Evolutionary conservation across 2,113 vertebrate genomes (phyloP).

Genomic region (Elachura formosa): DNA sequence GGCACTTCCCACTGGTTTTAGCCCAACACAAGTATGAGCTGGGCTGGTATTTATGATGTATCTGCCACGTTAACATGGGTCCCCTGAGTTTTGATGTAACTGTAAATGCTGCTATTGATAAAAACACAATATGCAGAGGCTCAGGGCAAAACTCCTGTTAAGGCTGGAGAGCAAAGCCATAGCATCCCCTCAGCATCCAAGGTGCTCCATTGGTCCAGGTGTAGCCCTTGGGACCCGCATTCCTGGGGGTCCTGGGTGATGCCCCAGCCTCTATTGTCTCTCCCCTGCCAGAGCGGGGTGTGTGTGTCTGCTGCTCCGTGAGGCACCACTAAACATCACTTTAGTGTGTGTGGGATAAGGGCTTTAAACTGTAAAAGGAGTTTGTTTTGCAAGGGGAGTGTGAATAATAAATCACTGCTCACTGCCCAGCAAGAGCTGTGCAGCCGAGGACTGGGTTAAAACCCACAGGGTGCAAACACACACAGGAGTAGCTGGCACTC

Average conservation of each 20-base stretch:
- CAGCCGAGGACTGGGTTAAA: background rate
- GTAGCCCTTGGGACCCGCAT: rapidly evolving
- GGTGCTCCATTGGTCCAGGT: background rate
- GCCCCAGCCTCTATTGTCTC: background rate
- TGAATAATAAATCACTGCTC: background rate
- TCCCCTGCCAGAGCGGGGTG: rapidly evolving
- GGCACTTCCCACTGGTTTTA: background rate
- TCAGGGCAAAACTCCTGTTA: background rate
- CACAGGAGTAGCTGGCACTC: background rate
- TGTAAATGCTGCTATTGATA: background rate
- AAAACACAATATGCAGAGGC: background rate
- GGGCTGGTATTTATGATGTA: background rate
- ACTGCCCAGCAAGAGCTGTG: background rate
- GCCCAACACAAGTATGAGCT: background rate
- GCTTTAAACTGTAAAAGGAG: background rate
- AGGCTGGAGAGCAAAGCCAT: background rate
- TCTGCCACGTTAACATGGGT: background rate
- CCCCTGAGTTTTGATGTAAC: background rate
- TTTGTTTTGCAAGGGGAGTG: background rate
- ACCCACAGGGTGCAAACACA: background rate
- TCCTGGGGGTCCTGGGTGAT: rapidly evolving
- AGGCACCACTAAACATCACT: background rate
- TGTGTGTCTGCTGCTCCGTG: rapidly evolving
- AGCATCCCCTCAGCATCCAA: background rate
- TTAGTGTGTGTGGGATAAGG: background rate